Percentiles rank a stretch among this genome's conserved stretches.
Evolutionary conservation across 1,140 invertebrate species (phyloP).

Genomic region (Lepidostoma basale): DNA sequence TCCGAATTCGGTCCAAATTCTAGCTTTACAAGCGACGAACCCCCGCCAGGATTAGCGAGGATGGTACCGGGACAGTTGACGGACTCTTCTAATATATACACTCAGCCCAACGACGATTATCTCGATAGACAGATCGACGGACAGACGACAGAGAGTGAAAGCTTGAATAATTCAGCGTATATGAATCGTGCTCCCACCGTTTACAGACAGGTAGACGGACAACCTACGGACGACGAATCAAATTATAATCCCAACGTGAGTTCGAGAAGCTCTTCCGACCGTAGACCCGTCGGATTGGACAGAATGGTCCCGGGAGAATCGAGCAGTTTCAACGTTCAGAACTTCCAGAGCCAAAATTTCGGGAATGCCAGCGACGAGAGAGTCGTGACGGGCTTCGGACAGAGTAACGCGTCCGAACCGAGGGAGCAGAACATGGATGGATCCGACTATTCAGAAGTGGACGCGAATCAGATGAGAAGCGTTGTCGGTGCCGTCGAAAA

Average conservation of each 20-base stretch:
- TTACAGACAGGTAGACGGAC: slow-evolving; percentile 56
- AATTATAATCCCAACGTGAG: slow-evolving; percentile 49
- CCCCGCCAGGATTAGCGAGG: slow-evolving; percentile 62
- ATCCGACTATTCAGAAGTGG: slow-evolving; percentile 56
- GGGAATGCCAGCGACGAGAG: slow-evolving; percentile 55
- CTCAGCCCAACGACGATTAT: slow-evolving; percentile 53
- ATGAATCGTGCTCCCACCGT: slow-evolving; percentile 41
- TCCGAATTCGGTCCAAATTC: slow-evolving; percentile 60
- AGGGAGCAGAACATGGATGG: slow-evolving; percentile 59
- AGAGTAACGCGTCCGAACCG: slow-evolving; percentile 51
- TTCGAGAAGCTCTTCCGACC: slow-evolving; percentile 48
- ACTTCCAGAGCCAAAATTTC: slow-evolving; percentile 48
- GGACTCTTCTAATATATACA: slow-evolving; percentile 51
- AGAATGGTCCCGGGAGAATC: slow-evolving; percentile 59
- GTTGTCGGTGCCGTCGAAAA: slow-evolving; percentile 51
- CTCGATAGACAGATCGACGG: slow-evolving; percentile 58
- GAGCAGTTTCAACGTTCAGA: slow-evolving; percentile 53
- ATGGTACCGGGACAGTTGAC: slow-evolving; percentile 65
- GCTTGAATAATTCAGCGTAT: slow-evolving; percentile 45
- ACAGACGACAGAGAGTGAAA: slow-evolving; percentile 52
- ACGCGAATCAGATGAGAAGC: slow-evolving; percentile 50
- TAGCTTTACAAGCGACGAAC: slow-evolving; percentile 60
- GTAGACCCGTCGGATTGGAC: slow-evolving; percentile 55
- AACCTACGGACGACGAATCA: slow-evolving; percentile 52
- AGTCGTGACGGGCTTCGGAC: slow-evolving; percentile 60